Conservation (phyloP, 2,888 invertebrate genomes). For the Hedychridium roseum region DNA sequence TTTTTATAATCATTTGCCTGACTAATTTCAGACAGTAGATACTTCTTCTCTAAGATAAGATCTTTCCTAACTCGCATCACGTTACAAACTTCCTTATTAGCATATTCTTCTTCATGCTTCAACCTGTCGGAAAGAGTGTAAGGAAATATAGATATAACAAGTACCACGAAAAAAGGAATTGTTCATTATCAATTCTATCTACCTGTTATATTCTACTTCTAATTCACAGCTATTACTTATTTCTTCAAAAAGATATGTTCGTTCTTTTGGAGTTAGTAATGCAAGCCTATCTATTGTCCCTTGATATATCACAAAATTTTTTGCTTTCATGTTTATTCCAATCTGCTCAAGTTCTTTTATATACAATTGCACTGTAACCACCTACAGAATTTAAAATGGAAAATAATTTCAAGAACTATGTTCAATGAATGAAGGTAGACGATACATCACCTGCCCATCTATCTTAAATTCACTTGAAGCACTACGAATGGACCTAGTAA, state of each 20-base stretch:
- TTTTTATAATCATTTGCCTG: slow-evolving; percentile 94
- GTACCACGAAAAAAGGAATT: neutral
- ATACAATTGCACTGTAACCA: slow-evolving; percentile 18
- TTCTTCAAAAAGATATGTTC: slow-evolving; percentile 94
- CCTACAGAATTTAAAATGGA: slow-evolving; percentile 1
- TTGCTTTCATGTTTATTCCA: slow-evolving; percentile 94
- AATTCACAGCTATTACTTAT: slow-evolving; percentile 93
- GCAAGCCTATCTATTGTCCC: slow-evolving; percentile 96
- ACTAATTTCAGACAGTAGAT: slow-evolving; percentile 91
- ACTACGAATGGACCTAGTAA: slow-evolving; percentile 85
- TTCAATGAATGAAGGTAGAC: no score
- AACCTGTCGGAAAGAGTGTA: no score
- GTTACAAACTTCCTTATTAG: slow-evolving; percentile 93
- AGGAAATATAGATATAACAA: no score
- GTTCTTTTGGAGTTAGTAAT: slow-evolving; percentile 96
- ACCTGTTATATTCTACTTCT: slow-evolving; percentile 88
- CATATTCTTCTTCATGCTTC: slow-evolving; percentile 88
- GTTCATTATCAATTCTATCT: slow-evolving; percentile 5
- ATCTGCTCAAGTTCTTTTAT: slow-evolving; percentile 64
- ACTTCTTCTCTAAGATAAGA: slow-evolving; percentile 93
- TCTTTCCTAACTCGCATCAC: slow-evolving; percentile 95
- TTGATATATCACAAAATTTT: slow-evolving; percentile 97
- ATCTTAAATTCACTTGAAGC: slow-evolving; percentile 89
- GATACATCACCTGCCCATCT: slow-evolving; percentile 75
- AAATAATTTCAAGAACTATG: slow-evolving; percentile 44